These are phyloP conservation scores for Lanius collurio DNA, from an alignment of 2,113 vertebrate genomes.

Conservation along the genomic window DNA sequence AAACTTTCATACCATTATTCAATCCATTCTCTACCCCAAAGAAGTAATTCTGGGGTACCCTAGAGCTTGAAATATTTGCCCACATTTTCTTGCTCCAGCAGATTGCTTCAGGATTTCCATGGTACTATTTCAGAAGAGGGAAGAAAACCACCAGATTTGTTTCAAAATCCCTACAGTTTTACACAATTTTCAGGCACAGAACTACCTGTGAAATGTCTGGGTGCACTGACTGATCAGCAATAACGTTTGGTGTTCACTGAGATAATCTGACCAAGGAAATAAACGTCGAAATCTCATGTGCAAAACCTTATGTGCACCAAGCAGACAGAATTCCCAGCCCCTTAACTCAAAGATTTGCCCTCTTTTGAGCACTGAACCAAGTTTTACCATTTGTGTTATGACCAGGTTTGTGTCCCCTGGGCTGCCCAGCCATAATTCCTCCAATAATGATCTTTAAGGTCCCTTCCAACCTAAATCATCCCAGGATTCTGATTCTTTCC, in stretches of 20 bases:
- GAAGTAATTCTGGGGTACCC: neutral
- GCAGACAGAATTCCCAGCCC: neutral
- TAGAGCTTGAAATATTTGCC: neutral
- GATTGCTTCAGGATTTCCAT: neutral
- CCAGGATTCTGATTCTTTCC: neutral
- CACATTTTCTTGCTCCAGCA: neutral
- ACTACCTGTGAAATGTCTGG: neutral
- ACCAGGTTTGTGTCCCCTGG: neutral
- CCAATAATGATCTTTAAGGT: neutral
- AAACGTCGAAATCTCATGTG: neutral
- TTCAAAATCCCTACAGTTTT: neutral
- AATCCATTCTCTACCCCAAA: neutral
- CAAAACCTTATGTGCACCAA: neutral
- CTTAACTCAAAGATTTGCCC: neutral
- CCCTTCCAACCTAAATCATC: neutral
- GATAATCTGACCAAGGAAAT: neutral
- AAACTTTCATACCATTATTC: neutral
- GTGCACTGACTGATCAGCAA: neutral
- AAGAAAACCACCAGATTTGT: neutral
- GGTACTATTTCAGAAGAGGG: neutral
- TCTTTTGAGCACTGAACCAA: neutral
- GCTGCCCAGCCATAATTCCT: neutral
- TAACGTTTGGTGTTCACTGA: neutral
- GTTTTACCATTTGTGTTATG: neutral
- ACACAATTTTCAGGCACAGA: neutral